Evolutionary conservation across 2,888 invertebrate species (phyloP).

Genomic region (Vanessa cardui): DNA sequence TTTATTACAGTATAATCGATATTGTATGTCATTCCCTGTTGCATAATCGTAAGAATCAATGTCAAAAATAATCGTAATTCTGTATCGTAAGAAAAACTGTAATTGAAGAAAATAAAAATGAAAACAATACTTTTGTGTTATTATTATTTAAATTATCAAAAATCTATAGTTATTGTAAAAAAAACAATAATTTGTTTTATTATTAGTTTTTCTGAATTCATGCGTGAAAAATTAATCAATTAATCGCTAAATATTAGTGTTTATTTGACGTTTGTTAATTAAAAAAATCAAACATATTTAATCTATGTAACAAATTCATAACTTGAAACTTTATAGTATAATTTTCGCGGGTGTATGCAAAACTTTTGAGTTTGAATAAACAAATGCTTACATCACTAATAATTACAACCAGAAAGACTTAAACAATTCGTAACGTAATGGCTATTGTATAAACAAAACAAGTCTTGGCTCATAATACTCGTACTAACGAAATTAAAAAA

Average conservation of each 20-base stretch:
- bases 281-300: background rate
- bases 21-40: constrained; percentile 13
- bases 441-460: background rate
- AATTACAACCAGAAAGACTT: background rate
- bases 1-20: constrained; percentile 8
- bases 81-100: constrained; percentile 1
- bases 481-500: background rate
- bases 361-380: background rate
- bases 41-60: background rate
- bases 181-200: too few relatives aligned
- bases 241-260: too few relatives aligned
- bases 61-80: background rate
- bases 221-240: too few relatives aligned
- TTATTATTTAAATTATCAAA: background rate
- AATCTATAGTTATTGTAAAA: too few relatives aligned
- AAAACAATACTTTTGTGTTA: background rate
- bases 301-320: background rate
- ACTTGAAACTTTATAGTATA: too few relatives aligned
- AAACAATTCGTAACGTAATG: background rate
- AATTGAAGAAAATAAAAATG: background rate
- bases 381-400: background rate
- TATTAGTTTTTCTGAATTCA: too few relatives aligned
- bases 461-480: background rate
- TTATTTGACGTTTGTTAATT: too few relatives aligned
- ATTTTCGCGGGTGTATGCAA: constrained; percentile 23